A percentile compares a stretch with the other conserved stretches of the same genome.
phyloP scores from a whole-genome alignment of 2,113 vertebrate species.

The Gnathonemus longibarbis region DNA sequence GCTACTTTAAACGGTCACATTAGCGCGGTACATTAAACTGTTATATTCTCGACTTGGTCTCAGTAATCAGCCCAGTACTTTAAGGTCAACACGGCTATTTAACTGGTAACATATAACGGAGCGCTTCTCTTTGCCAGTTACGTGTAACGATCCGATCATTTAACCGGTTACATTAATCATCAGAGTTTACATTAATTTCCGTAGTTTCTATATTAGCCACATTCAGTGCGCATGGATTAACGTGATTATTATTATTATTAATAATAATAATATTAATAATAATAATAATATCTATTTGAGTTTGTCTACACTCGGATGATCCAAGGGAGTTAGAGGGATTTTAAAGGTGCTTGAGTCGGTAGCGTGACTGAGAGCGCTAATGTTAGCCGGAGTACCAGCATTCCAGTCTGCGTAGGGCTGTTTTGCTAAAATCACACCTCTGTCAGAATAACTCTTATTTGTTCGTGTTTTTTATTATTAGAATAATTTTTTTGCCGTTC shows the following conservation, averaged over 20 bases:
- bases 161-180: neutral
- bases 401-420: neutral
- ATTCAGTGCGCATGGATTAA: neutral
- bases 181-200: neutral
- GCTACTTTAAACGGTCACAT: neutral
- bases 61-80: neutral
- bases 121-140: neutral
- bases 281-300: too few relatives aligned
- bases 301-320: neutral
- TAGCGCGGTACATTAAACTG: neutral
- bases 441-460: neutral
- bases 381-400: neutral
- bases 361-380: neutral
- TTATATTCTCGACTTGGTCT: neutral
- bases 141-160: neutral
- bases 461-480: neutral
- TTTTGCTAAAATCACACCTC: neutral
- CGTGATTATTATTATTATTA: neutral
- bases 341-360: neutral
- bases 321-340: neutral
- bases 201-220: neutral
- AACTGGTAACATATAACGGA: neutral
- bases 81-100: neutral
- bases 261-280: too few relatives aligned
- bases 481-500: neutral